Evolutionary conservation across 2,888 invertebrate genomes (phyloP).

Genomic region (Taphrorychus bicolor): DNA sequence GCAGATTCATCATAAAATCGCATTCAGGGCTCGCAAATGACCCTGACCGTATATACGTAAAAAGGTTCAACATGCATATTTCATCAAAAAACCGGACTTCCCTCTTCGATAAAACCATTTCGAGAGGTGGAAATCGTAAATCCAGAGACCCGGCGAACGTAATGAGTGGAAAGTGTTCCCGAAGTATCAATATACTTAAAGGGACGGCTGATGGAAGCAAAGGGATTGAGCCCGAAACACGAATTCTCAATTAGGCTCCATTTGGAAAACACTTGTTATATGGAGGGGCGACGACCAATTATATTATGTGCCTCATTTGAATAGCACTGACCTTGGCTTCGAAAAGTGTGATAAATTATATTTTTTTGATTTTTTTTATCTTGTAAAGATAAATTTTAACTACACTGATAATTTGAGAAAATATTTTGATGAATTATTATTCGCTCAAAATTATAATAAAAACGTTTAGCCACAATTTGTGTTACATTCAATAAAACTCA

Average conservation of each 20-base stretch:
- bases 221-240: slow-evolving; percentile 13
- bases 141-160: slow-evolving; percentile 12
- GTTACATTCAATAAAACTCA: too few relatives aligned
- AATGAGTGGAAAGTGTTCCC: slow-evolving; percentile 26
- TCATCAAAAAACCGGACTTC: slow-evolving; percentile 18
- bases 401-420: too few relatives aligned
- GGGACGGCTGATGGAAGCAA: slow-evolving; percentile 3
- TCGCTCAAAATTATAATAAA: too few relatives aligned
- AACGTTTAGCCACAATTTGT: too few relatives aligned
- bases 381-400: too few relatives aligned
- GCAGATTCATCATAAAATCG: background rate
- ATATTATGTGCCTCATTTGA: background rate
- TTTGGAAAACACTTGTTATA: slow-evolving; percentile 17
- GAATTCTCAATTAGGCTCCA: slow-evolving; percentile 23
- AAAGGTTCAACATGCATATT: slow-evolving; percentile 21
- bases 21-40: background rate
- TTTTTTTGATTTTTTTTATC: too few relatives aligned
- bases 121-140: slow-evolving; percentile 24
- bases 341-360: too few relatives aligned
- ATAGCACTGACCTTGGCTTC: too few relatives aligned
- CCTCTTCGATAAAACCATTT: slow-evolving; percentile 17
- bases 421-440: too few relatives aligned
- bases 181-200: slow-evolving; percentile 28
- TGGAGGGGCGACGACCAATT: background rate
- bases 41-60: background rate